A percentile compares a stretch with the other conserved stretches of the same genome.
Evolutionary conservation across 2,797 vertebrate genomes (phyloP).

Genomic region (Malurus splendens): DNA sequence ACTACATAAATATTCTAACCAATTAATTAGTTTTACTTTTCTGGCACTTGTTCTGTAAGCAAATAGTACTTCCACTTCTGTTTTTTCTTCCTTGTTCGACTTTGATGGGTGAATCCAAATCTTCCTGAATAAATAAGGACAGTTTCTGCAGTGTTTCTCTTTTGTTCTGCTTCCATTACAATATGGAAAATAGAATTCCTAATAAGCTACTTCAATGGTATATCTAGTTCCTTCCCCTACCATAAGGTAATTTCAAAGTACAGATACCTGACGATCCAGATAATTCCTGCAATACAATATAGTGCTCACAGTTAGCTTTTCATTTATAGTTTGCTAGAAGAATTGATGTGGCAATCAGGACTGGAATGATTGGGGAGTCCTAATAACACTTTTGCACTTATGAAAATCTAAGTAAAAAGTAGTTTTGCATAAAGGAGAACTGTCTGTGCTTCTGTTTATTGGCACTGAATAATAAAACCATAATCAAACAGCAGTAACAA

Average conservation of each 20-base stretch:
- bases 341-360: not conserved
- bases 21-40: not conserved
- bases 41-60: not conserved
- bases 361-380: not conserved
- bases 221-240: not conserved
- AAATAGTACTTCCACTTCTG: not conserved
- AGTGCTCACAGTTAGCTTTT: not conserved
- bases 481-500: not conserved
- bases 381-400: not conserved
- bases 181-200: not conserved
- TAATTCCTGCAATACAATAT: not conserved
- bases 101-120: not conserved
- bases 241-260: not conserved
- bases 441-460: not conserved
- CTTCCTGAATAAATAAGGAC: not conserved
- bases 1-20: not conserved
- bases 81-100: not conserved
- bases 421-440: not conserved
- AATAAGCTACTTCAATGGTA: not conserved
- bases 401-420: not conserved
- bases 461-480: not conserved
- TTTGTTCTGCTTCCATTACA: not conserved
- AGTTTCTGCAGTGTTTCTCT: not conserved
- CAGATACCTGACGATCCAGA: not conserved
- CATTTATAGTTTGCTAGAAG: not conserved